Evolutionary conservation across 2,888 invertebrate species (phyloP), one percentile per base, ranked within the genome.

Genomic region (Lepeophtheirus nordmannii): DNA sequence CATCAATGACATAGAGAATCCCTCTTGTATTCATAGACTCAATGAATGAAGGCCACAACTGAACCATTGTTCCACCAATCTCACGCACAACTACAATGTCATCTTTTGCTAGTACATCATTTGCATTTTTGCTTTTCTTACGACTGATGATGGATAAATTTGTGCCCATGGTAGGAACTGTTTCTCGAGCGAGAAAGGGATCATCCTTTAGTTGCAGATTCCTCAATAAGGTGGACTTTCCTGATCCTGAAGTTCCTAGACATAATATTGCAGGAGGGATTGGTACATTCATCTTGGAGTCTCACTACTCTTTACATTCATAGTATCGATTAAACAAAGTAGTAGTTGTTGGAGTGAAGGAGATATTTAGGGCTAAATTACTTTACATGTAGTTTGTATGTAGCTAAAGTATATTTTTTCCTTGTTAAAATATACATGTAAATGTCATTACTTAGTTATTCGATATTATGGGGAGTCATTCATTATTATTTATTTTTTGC

Each of bases 41-140:
- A 37, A 63, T 53, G 37, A 23, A 63, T 14, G 84, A 84, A 23
- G 80, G 81, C 89, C 89, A 89, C 63, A 89, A 78, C 5, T 87
- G 84, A 64, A 86, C 86, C 85, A 89, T 86, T 69, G 82, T 81
- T 2, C 89, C 88, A 0, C 89, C 89, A 37, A 89, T 78, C 76
- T 89, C 89, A 64, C 86, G 77, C 17, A 89, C 78, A 5, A 82
- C 73, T 67, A 79, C 64, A n/a, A 14, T n/a, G 53, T 56, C 23
- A n/a, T 63, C 63, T 11, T 22, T 23, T 17, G 67, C 58, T 56
- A 77, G 72, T 79, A 78, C 72, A 80, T 80, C 70, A 78, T 80
- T 58, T 79, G 79, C 70, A 78, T 79, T 67, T 66, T 71, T 68
- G 7, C 30, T 30, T 39, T 38, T 65, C 46, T 68, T 69, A 38